Base-by-base conservation (phyloP, 2,113 vertebrate genomes). In the Chaetorhynchus papuensis region DNA sequence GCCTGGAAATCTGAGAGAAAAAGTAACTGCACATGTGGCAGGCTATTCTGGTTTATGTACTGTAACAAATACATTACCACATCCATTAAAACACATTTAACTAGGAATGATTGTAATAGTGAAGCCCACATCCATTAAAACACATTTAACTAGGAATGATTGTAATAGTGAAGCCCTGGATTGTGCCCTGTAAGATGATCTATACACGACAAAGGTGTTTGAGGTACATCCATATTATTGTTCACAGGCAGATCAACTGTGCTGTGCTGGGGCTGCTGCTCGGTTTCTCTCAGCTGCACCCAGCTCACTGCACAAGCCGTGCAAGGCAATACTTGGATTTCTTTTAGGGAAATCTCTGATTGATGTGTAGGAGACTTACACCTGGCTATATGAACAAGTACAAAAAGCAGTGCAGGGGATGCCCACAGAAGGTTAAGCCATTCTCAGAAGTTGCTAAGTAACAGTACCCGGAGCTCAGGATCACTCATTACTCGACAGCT, bases 401-500 rank as follows among this genome's bases (percentile, higher is more conserved):
- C 69, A 90, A 54, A 60, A 63, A 89, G 49, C 72, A 84, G 56
- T 26, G 41, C 81, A 91, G 79, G 49, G 53, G 86, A 82, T 93
- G 77, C 56, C 72, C 69, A 53, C 31, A 41, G 89, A 96, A 94
- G 72, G 86, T 94, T 93, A 94, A 96, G 96, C 64, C 86, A 19
- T 81, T 64, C 72, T 90, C 90, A 92, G 80, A 95, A 96, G 90
- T 94, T 92, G 96, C 96, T 94, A 94, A 95, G 92, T 96, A 94
- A 94, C 90, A 65, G 72, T 42, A 90, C 77, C 60, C 68, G 42
- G 66, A 72, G 64, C 76, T 90, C 72, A 84, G 72, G 86, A 92
- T 95, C 90, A 60, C 86, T 88, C 87, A 93, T 87, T 94, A 76
- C 83, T 78, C 1, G 3, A 92, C 86, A 93, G 83, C 69, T 96